Conservation (phyloP, 1,140 invertebrate species). For the Achroia grisella region DNA sequence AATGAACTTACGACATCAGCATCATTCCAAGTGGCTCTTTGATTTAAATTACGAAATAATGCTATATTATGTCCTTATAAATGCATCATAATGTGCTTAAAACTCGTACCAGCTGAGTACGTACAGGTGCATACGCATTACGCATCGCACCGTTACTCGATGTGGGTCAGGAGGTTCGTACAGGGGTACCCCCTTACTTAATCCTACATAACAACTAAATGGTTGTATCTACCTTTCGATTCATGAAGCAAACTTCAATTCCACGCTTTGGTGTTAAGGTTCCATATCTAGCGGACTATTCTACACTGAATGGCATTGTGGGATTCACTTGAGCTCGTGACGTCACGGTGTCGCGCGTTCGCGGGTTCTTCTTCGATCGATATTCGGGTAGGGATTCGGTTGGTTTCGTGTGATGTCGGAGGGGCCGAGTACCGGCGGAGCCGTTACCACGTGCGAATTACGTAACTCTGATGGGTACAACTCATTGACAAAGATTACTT, state of each 20-base stretch:
- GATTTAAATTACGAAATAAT: too few species aligned
- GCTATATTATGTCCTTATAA: too few species aligned
- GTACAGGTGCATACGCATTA: conserved; percentile 47
- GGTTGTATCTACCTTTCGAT: too few species aligned
- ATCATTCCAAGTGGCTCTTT: too few species aligned
- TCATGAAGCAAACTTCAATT: too few species aligned
- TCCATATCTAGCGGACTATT: too few species aligned
- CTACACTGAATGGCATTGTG: conserved; percentile 6
- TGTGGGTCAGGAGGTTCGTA: conserved; percentile 56
- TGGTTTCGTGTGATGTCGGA: conserved; percentile 37
- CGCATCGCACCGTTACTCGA: conserved; percentile 33
- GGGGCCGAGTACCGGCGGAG: conserved; percentile 15
- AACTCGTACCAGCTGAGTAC: conserved; percentile 11
- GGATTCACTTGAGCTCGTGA: conserved; percentile 28
- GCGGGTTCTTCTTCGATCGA: conserved; percentile 47
- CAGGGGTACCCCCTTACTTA: conserved; percentile 7
- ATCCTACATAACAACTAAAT: not conserved
- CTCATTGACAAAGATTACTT: conserved; percentile 65
- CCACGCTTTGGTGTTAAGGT: too few species aligned
- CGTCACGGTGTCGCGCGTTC: conserved; percentile 59
- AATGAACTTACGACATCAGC: too few species aligned
- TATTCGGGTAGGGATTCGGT: conserved; percentile 44
- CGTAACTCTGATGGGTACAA: conserved; percentile 46
- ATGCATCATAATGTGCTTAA: too few species aligned
- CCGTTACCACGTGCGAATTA: conserved; percentile 60